A percentile compares a stretch with the other conserved stretches of the same genome.
Conservation (phyloP, 2,888 invertebrate species). For the Catocala fraxini region DNA sequence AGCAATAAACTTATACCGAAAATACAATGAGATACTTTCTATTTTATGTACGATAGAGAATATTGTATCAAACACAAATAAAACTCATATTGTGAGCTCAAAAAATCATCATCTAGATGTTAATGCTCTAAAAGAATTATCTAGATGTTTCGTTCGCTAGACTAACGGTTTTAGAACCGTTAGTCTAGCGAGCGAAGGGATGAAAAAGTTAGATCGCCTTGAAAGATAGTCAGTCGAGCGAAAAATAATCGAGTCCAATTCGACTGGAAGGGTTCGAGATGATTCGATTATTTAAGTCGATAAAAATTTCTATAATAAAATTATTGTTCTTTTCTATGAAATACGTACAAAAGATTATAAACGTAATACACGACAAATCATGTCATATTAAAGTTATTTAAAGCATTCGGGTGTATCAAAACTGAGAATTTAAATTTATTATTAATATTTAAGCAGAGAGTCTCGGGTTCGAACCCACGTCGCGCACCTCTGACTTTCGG, state of each 20-base stretch:
- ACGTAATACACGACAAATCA: too few species aligned
- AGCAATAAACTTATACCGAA: not conserved
- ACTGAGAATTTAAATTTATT: too few species aligned
- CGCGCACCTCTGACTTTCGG: too few species aligned
- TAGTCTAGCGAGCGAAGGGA: not conserved
- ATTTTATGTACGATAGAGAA: not conserved
- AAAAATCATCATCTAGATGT: too few species aligned
- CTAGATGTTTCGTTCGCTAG: too few species aligned
- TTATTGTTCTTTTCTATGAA: not conserved
- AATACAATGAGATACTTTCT: not conserved
- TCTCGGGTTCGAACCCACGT: too few species aligned
- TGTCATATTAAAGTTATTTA: too few species aligned
- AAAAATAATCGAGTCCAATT: constrained; percentile 7
- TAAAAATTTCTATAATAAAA: constrained; percentile 8
- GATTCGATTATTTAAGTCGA: constrained; percentile 16
- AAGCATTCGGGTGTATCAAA: too few species aligned
- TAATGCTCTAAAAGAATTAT: not conserved
- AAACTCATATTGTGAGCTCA: not conserved
- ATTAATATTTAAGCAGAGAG: too few species aligned
- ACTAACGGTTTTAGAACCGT: too few species aligned
- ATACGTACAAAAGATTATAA: not conserved
- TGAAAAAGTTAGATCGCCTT: constrained; percentile 1
- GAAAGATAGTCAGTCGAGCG: constrained; percentile 8
- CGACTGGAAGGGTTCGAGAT: constrained; percentile 12
- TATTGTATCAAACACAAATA: not conserved